Base-by-base conservation (phyloP, 2,888 invertebrate species). In the Rhabditophanes sp. region DNA sequence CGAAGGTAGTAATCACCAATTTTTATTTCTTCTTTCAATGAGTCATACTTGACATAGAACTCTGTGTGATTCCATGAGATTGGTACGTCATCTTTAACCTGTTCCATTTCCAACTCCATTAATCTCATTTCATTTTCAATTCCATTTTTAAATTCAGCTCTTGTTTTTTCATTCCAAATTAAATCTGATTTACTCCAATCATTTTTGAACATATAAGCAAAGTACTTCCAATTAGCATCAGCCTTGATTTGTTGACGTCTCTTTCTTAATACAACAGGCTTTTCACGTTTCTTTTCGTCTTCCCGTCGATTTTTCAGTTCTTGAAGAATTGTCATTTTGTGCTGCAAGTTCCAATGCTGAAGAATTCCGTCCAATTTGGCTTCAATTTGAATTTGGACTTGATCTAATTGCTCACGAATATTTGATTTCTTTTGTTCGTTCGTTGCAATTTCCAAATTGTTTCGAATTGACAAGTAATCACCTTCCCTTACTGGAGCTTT, bases 1-100 rank as follows among this genome's bases (percentile, higher is more conserved):
- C 93, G 74, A 48, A 99, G 75, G 67, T 88, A 99, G 69, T 96
- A 99, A 68, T 93, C 90, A 11, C 93, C 93, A 55, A 96, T 90
- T 71, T 82, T 82, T 48, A 99, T 84, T 72, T 96, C 96, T 55
- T 88, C 85, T 36, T 80, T 78, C 45, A 99, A 74, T 60, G 88
- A 85, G 64, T 80, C 78, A 72, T 96, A 99, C 58, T 78, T 77
- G 9, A 90, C 77, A 52, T 66, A 84, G 65, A 93, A 83, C 69
- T 99, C 96, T 24, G 81, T 78, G 71, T 93, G 85, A 72, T 99
- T 99, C 96, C 96, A 99, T 1, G 88, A 82, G 26, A 74, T 74
- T n/a, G 66, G 55, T 3, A 54, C 39, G n/a, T 43, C 43, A 0
- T 45, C 47, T 16, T 80, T 79, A 12, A 53, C 28, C 21, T 49